Base-by-base conservation (phyloP, 2,888 invertebrate species). In the Atethmia centrago region DNA sequence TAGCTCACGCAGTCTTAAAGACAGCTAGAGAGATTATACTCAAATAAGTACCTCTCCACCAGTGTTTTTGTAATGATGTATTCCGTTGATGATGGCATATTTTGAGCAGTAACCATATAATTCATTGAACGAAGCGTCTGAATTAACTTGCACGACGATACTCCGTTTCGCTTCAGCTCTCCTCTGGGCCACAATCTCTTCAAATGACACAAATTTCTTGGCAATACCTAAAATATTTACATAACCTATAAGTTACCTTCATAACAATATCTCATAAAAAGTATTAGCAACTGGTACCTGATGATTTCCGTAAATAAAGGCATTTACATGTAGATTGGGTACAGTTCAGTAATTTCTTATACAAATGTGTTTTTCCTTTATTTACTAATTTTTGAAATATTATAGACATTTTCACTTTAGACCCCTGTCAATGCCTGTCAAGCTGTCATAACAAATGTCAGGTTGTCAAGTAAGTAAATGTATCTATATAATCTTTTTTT, bases 131-230 rank as follows among this genome's bases (percentile, higher is more conserved):
- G 98, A 98, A 64, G 97, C 96, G 70, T 97, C 97, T 0, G 98
- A 98, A 87, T 97, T 97, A 2, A 98, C 97, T 95, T 98, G 98
- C 9, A 98, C 97, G 49, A 98, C 93, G 71, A 98, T 95, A 93
- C 98, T 98, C 77, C 97, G 96, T 67, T 93, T 94, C 0, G 98
- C 98, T 91, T 98, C 97, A 4, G 93, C 90, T 90, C 97, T 97
- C 83, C 98, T 97, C 40, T 93, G 92, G 55, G 94, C 92, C 61
- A 97, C 93, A 82, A 97, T 92, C 75, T 97, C 97, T 77, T 97
- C 97, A 92, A 98, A 97, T 10, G 93, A 90, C 55, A 90, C 79
- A 86, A 95, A 94, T 80, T 91, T 94, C 82, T 88, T 93, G 51
- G 90, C 73, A 74, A 87, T 85, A 92, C 93, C 95, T 95, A 88